Evolutionary conservation across 2,113 vertebrate genomes (phyloP).

Genomic region (Carassius gibelio): DNA sequence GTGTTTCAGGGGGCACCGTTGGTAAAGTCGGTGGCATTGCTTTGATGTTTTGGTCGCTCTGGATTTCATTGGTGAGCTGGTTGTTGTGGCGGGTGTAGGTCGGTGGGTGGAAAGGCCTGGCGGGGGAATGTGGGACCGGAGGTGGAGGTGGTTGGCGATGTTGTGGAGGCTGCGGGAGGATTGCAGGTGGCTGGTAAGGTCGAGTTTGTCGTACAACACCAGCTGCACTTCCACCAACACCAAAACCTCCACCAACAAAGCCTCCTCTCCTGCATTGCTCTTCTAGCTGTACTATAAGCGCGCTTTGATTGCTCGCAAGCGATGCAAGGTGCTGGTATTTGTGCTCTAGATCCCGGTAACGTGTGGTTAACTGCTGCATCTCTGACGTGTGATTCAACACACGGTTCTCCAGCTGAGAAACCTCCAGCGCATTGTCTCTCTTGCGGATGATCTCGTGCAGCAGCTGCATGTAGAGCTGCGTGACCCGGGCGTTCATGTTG

Average conservation of each 20-base stretch:
- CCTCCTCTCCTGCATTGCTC: constrained; percentile 73
- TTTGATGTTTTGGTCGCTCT: constrained; percentile 87
- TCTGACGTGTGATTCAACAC: constrained; percentile 87
- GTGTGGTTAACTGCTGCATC: constrained; percentile 83
- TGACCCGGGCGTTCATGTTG: constrained; percentile 88
- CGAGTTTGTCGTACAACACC: constrained; percentile 1
- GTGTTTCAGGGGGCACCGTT: constrained; percentile 82
- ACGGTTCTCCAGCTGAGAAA: constrained; percentile 85
- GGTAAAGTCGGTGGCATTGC: constrained; percentile 78
- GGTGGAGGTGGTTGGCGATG: constrained; percentile 66
- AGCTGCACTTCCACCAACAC: neutral
- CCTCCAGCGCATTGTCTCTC: constrained; percentile 83
- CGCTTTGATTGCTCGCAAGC: constrained; percentile 82
- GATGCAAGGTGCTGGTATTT: constrained; percentile 84
- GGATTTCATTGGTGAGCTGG: constrained; percentile 88
- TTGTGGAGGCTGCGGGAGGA: constrained; percentile 45
- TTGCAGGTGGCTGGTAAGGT: constrained; percentile 32
- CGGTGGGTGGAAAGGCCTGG: constrained; percentile 77
- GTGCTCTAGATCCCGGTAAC: constrained; percentile 86
- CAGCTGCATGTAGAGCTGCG: constrained; percentile 88
- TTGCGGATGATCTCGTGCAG: constrained; percentile 88
- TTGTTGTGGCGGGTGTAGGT: constrained; percentile 75
- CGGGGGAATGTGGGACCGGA: constrained; percentile 68
- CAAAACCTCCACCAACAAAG: neutral
- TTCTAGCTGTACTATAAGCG: constrained; percentile 82